A percentile compares a stretch with the other conserved stretches of the same genome.
These are phyloP conservation scores for Deroplatys truncata DNA, from an alignment of 2,888 invertebrate species.

Conservation along the genomic window DNA sequence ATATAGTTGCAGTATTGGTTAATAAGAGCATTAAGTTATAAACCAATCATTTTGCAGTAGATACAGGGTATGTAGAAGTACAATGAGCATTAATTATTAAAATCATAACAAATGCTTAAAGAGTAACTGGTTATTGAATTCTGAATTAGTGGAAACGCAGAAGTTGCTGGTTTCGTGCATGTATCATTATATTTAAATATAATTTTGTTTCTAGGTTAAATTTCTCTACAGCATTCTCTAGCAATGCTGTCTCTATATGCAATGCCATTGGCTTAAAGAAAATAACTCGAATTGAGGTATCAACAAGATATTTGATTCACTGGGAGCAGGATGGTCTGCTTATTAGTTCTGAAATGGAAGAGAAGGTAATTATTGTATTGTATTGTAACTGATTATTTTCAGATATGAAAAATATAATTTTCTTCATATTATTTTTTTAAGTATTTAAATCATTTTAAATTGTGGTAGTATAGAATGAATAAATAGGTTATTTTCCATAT, in stretches of 20 bases:
- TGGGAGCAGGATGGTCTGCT: conserved; percentile 34
- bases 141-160: no score
- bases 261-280: conserved; percentile 72
- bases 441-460: no score
- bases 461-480: no score
- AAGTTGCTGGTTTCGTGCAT: neutral
- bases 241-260: conserved; percentile 94
- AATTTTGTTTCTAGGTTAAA: conserved; percentile 62
- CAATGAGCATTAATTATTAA: no score
- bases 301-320: conserved; percentile 66
- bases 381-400: neutral
- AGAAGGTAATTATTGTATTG: conserved; percentile 31
- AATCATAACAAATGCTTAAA: no score
- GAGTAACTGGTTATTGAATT: no score
- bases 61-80: no score
- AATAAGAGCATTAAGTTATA: no score
- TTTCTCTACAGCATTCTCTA: conserved; percentile 93
- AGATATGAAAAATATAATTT: neutral
- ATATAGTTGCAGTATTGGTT: no score
- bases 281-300: conserved; percentile 77
- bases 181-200: neutral
- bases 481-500: no score
- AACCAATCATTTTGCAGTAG: no score
- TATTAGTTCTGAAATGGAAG: conserved; percentile 32
- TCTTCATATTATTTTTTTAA: no score